Evolutionary conservation across 2,797 vertebrate species (phyloP), one percentile per base, ranked within the genome.

Genomic region (Anabas testudineus): DNA sequence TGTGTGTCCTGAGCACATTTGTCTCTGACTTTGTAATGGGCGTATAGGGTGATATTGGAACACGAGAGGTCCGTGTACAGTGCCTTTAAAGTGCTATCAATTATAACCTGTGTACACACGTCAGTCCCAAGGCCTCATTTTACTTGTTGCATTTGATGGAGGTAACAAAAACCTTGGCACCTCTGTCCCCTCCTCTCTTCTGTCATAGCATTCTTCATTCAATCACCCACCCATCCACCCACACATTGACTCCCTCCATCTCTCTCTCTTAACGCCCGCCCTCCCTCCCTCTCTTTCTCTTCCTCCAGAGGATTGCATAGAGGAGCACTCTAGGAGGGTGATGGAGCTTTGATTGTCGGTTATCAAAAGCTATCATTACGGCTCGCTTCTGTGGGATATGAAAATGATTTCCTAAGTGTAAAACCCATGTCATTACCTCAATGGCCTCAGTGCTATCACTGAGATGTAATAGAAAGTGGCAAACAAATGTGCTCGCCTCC

Each of bases 331-430:
- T 81, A 79, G 87, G 84, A 81, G 82, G 87, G 82, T 81, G 89
- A 91, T 91, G 87, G 90, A 78, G 90, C 86, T 91, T 91, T 92
- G 91, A 93, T 92, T 92, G 91, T 88, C 81, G 77, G 83, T 92
- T 93, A 92, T 94, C 90, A 91, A 90, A 90, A 92, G 90, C 91
- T 92, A 90, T 92, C 90, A 92, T 92, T 90, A 90, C 71, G 69
- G 57, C 84, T 87, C 54, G 85, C 89, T 87, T 87, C 86, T 78
- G 80, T 48, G 61, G 75, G 85, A 92, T 88, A 90, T 91, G 88
- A 91, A 92, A 91, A 90, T 90, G 87, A 92, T 91, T 92, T 87
- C 78, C 88, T 89, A 87, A 92, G 90, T 89, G 88, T 90, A 87
- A 91, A 89, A 90, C 87, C 83, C 80, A 76, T 87, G 89, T 90